A percentile compares a stretch with the other conserved stretches of the same genome.
phyloP scores from a whole-genome alignment of 2,113 vertebrate genomes.

The Eleginops maclovinus region DNA sequence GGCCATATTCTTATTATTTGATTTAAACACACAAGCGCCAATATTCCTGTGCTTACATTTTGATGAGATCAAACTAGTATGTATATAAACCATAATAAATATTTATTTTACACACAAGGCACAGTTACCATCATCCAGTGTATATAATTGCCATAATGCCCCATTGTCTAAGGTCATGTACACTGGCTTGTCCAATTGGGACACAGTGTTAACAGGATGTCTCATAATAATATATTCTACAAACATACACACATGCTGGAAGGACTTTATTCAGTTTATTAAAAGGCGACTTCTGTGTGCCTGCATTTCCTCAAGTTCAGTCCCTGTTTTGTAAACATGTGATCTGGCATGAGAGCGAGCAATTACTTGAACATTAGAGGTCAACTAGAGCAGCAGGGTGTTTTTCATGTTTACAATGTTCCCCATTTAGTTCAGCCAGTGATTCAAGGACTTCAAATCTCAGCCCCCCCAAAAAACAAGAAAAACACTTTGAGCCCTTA shows the following conservation, averaged over 20 bases:
- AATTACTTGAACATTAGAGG: conserved; percentile 61
- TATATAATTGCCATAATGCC: neutral
- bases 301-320: conserved; percentile 61
- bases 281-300: conserved; percentile 23
- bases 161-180: neutral
- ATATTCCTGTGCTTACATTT: neutral
- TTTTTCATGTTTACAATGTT: conserved; percentile 73
- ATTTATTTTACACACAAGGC: conserved; percentile 7
- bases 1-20: conserved; percentile 8
- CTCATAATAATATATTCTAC: neutral
- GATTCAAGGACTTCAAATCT: conserved; percentile 76
- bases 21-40: neutral
- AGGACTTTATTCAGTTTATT: conserved; percentile 33
- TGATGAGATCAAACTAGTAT: neutral
- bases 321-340: conserved; percentile 52
- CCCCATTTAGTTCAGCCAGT: conserved; percentile 64
- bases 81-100: conserved; percentile 7
- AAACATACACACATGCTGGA: conserved; percentile 13
- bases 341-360: conserved; percentile 54
- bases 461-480: conserved; percentile 39
- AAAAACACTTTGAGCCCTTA: conserved; percentile 61
- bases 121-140: neutral
- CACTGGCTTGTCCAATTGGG: neutral
- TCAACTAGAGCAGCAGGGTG: conserved; percentile 66
- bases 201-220: neutral